phyloP scores from a whole-genome alignment of 1,140 invertebrate genomes.

The Orussus abietinus region DNA sequence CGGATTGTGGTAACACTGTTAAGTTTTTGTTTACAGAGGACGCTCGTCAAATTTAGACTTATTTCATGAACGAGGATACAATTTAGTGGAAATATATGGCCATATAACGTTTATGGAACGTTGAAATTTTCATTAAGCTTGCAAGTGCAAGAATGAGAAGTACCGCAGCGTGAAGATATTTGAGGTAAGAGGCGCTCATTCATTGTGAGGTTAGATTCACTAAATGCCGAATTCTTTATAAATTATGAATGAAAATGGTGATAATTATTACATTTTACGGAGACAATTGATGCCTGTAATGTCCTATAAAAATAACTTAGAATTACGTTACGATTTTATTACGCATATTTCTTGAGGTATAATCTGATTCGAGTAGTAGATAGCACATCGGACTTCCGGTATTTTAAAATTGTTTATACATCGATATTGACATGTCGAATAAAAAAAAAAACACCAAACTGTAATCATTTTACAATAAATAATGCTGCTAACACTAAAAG shows the following conservation, averaged over 20 bases:
- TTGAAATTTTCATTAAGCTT: not conserved
- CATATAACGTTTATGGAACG: not conserved
- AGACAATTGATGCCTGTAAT: not conserved
- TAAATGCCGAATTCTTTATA: not conserved
- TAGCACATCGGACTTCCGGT: too few species aligned
- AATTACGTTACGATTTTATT: too few species aligned
- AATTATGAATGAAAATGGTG: not conserved
- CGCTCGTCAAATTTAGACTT: conserved; percentile 8
- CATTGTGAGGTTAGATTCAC: not conserved
- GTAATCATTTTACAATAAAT: too few species aligned
- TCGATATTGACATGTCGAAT: too few species aligned
- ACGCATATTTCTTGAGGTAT: too few species aligned
- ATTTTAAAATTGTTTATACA: too few species aligned
- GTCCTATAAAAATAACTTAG: too few species aligned
- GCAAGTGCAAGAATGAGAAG: not conserved
- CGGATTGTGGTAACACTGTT: too few species aligned
- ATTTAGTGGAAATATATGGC: not conserved
- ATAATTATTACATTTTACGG: not conserved
- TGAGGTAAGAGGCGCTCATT: not conserved
- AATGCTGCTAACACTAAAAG: too few species aligned
- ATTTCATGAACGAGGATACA: not conserved
- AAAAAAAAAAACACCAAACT: too few species aligned
- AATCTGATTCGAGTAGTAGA: too few species aligned
- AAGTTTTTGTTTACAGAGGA: conserved; percentile 17
- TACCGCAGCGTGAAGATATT: not conserved